Evolutionary conservation across 2,888 invertebrate genomes (phyloP).

Genomic region (Leuctra nigra): DNA sequence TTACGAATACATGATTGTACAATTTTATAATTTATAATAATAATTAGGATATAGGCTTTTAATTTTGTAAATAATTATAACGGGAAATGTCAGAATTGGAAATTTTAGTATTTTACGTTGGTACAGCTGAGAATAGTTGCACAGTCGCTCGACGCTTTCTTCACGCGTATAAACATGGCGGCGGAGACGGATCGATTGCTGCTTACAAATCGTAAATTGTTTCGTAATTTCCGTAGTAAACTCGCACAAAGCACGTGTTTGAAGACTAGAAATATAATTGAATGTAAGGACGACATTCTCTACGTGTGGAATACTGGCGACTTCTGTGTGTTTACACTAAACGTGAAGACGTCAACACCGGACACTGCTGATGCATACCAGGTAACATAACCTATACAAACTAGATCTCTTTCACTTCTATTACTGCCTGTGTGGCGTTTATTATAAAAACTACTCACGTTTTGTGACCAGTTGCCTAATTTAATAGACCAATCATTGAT

Average conservation of each 20-base stretch:
- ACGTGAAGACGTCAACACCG: conserved; percentile 44
- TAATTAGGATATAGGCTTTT: too few relatives aligned
- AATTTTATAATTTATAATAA: too few relatives aligned
- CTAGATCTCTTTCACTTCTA: neutral
- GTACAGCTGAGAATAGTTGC: too few relatives aligned
- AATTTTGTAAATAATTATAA: too few relatives aligned
- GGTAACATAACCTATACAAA: conserved; percentile 41
- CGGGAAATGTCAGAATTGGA: too few relatives aligned
- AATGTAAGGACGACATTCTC: conserved; percentile 57
- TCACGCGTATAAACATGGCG: conserved; percentile 26
- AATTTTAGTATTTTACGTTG: too few relatives aligned
- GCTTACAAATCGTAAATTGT: conserved; percentile 47
- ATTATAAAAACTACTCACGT: too few relatives aligned
- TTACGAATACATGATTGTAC: too few relatives aligned
- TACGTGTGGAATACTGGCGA: conserved; percentile 61
- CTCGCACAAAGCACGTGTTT: conserved; percentile 47
- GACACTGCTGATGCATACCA: conserved; percentile 49
- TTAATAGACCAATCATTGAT: too few relatives aligned
- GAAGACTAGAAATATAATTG: conserved; percentile 56
- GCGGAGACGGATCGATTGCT: conserved; percentile 25
- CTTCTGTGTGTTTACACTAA: conserved; percentile 56
- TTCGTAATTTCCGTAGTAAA: conserved; percentile 50
- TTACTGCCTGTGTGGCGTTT: too few relatives aligned
- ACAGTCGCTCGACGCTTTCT: too few relatives aligned
- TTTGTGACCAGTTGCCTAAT: too few relatives aligned